Evolutionary conservation across 1,140 invertebrate species (phyloP), one percentile per base, ranked within the genome.

Genomic region (Bradynema listronoti): DNA sequence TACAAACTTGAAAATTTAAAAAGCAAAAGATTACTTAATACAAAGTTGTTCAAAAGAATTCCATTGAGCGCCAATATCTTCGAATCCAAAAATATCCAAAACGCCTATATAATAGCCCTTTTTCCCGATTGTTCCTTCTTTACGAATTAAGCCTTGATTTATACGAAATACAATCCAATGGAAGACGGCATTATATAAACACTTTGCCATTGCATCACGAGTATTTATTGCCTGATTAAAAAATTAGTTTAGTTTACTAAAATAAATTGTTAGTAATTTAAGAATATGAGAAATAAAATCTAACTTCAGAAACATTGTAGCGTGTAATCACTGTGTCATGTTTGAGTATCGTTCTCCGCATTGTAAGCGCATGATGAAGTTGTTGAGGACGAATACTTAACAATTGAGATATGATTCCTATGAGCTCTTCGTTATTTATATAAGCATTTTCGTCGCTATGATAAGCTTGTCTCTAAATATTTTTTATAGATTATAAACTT

Each of bases 1-100:
- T n/a, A n/a, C n/a, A n/a, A n/a, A n/a, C n/a, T n/a, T n/a, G n/a
- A n/a, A n/a, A n/a, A n/a, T n/a, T n/a, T n/a, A n/a, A n/a, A n/a
- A n/a, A n/a, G n/a, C n/a, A n/a, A n/a, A n/a, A 1, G 90, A 90
- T 80, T 92, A 94, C 81, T 96, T 96, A 56, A 95, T 94, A 78
- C 90, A 94, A 66, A 94, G 84, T 80, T 95, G 91, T 81, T 96
- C 91, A 80, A 94, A 96, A 78, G 89, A 91, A 77, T 84, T 84
- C 64, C 61, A 70, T 41, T 80, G 69, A 54, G 78, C 76, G n/a
- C 52, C 52, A 73, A 85, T 84, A 80, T 94, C 90, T 80, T 95
- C 91, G 82, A 96, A 95, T 34, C 91, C 91, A 83, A 95, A 96
- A 77, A 96, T 96, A 80, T 96, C 91, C 52, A 59, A 53, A 42